A percentile compares a stretch with the other conserved stretches of the same genome.
Conservation (phyloP, 2,888 invertebrate species). For the Eupithecia subfuscata region DNA sequence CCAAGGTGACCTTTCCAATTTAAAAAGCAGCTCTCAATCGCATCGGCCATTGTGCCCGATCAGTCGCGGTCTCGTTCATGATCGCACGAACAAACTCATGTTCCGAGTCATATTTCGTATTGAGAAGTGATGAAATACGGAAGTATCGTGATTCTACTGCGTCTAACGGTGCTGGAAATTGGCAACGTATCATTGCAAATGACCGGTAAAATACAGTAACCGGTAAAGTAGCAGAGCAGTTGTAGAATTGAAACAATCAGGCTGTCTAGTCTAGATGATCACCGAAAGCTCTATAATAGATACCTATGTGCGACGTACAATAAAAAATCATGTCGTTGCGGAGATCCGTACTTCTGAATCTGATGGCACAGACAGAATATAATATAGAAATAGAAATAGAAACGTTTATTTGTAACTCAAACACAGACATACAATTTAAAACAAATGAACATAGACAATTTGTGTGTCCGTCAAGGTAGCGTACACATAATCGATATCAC, state of each 20-base stretch:
- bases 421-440: too few species aligned
- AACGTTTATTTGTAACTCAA: too few species aligned
- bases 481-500: too few species aligned
- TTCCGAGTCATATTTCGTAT: constrained; percentile 63
- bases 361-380: too few species aligned
- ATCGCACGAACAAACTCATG: constrained; percentile 62
- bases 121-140: constrained; percentile 65
- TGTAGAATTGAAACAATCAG: constrained; percentile 45
- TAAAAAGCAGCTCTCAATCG: constrained; percentile 54
- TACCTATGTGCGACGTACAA: neutral
- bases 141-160: constrained; percentile 59
- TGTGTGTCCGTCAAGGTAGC: too few species aligned
- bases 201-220: constrained; percentile 50
- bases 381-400: too few species aligned
- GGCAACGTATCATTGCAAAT: constrained; percentile 59
- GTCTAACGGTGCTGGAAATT: constrained; percentile 52
- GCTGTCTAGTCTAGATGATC: neutral
- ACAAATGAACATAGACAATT: too few species aligned
- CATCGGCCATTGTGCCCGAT: constrained; percentile 67
- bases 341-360: too few species aligned
- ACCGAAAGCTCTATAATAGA: neutral
- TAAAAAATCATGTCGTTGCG: neutral
- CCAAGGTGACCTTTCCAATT: constrained; percentile 54
- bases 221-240: constrained; percentile 55
- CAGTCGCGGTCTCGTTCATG: constrained; percentile 71